Conservation (phyloP, 1,140 invertebrate species). For the Conopomorpha cramerella region DNA sequence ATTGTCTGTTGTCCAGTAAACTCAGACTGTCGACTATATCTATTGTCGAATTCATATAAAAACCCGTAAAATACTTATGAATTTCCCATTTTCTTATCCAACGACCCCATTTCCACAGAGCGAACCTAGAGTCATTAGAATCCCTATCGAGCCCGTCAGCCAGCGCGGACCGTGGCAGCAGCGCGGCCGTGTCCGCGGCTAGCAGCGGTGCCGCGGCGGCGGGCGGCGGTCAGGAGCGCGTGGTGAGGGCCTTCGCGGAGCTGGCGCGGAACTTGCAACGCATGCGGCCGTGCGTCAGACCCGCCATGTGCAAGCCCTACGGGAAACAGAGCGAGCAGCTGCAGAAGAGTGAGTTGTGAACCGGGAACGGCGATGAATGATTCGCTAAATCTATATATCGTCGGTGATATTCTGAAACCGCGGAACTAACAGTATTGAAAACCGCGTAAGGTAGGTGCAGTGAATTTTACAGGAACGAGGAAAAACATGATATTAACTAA, state of each 20-base stretch:
- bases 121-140: constrained; percentile 74
- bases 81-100: background rate
- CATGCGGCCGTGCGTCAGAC: constrained; percentile 82
- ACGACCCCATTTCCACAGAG: constrained; percentile 26
- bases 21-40: no score
- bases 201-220: constrained; percentile 3
- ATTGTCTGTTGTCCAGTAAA: no score
- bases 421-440: no score
- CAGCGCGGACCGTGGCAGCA: constrained; percentile 15
- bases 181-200: constrained; percentile 1
- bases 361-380: no score
- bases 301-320: constrained; percentile 87
- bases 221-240: constrained; percentile 73
- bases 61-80: no score
- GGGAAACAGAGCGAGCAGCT: constrained; percentile 85
- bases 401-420: no score
- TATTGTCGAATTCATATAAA: no score
- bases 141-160: constrained; percentile 56
- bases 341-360: constrained; percentile 76
- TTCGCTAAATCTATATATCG: no score
- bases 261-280: constrained; percentile 84
- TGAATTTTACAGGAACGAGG: no score
- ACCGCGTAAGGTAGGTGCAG: no score
- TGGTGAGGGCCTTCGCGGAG: constrained; percentile 79
- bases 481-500: no score